Conservation (phyloP, 2,113 vertebrate genomes). For the Lagopus muta region DNA sequence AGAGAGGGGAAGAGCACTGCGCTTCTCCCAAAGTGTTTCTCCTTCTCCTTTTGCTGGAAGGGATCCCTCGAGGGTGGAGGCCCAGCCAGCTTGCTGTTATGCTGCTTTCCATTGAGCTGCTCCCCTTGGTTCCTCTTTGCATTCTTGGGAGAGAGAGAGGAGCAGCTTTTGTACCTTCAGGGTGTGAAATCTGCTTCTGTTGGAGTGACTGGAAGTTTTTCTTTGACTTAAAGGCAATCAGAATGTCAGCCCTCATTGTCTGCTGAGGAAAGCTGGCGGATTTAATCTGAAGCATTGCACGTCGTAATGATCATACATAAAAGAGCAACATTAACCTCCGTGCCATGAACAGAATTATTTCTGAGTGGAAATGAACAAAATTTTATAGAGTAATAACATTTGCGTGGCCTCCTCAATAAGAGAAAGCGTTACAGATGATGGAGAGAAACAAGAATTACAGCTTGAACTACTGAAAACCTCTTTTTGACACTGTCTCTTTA, state of each 20-base stretch:
- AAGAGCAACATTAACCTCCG: slow-evolving; percentile 29
- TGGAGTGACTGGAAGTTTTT: slow-evolving; percentile 10
- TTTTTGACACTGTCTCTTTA: slow-evolving; percentile 68
- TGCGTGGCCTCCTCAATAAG: slow-evolving; percentile 16
- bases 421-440: slow-evolving; percentile 38
- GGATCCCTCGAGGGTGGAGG: slow-evolving; percentile 3
- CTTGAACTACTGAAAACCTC: slow-evolving; percentile 34
- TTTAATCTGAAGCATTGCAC: not conserved
- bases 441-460: slow-evolving; percentile 50
- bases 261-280: slow-evolving; percentile 16
- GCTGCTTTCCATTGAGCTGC: slow-evolving; percentile 8
- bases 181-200: slow-evolving; percentile 40
- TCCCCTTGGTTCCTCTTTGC: slow-evolving; percentile 53
- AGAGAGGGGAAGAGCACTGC: not conserved
- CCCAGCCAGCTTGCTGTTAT: slow-evolving; percentile 31
- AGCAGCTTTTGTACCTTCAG: slow-evolving; percentile 5
- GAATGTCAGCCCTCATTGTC: slow-evolving; percentile 18
- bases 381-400: slow-evolving; percentile 2
- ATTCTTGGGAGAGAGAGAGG: slow-evolving; percentile 31
- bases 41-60: not conserved
- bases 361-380: slow-evolving; percentile 35
- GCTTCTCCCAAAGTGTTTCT: not conserved
- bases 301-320: not conserved
- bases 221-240: not conserved
- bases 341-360: slow-evolving; percentile 34